These are phyloP conservation scores for Rhimphoctona megacephalus DNA, from an alignment of 2,888 invertebrate genomes.

Conservation along the genomic window DNA sequence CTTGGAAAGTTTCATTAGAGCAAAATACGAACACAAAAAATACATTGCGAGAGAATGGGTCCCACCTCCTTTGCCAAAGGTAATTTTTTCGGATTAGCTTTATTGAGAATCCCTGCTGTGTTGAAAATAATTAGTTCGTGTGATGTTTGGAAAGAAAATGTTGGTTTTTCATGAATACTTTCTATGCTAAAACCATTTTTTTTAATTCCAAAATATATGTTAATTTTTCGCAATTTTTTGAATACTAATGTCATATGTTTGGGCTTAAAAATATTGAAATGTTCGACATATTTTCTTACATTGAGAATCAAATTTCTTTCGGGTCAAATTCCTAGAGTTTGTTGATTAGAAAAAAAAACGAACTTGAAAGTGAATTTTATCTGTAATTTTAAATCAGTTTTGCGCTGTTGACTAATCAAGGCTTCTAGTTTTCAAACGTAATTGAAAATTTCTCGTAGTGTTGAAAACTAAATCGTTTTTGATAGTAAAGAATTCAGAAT, in stretches of 20 bases:
- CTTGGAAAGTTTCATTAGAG: constrained; percentile 97
- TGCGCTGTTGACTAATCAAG: background rate
- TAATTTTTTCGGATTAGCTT: constrained; percentile 82
- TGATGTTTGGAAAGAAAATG: too few relatives aligned
- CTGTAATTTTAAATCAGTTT: background rate
- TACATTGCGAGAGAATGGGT: constrained; percentile 99
- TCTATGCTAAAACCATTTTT: background rate
- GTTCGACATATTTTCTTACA: background rate
- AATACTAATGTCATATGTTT: background rate
- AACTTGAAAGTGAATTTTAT: too few relatives aligned
- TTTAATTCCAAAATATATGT: background rate
- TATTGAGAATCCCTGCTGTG: background rate
- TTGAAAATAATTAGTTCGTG: background rate
- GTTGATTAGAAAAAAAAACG: background rate
- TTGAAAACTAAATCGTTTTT: background rate
- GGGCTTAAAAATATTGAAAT: background rate
- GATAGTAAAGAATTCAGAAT: background rate
- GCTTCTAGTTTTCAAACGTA: background rate
- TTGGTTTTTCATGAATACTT: too few relatives aligned
- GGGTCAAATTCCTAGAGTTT: background rate
- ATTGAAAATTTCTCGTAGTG: background rate
- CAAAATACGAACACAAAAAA: constrained; percentile 99
- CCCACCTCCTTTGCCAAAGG: constrained; percentile 93
- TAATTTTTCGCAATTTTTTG: background rate
- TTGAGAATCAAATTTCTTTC: background rate